phyloP scores from a whole-genome alignment of 2,888 invertebrate genomes.

The Octonoba sinensis region DNA sequence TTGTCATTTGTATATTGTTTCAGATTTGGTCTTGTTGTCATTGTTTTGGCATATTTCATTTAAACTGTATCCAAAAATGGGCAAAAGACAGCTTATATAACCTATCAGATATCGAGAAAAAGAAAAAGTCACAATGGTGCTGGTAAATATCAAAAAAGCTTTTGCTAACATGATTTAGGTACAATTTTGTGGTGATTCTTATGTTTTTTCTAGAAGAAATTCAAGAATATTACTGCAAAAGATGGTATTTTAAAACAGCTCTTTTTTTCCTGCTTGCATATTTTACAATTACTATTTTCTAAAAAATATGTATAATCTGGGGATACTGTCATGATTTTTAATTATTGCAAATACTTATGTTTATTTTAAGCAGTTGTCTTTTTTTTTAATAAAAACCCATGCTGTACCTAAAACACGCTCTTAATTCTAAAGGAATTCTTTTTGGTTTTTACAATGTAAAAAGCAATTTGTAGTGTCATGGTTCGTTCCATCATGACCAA shows the following conservation, averaged over 20 bases:
- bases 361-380: too few relatives aligned
- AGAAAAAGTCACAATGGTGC: conserved; percentile 71
- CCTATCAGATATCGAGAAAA: conserved; percentile 75
- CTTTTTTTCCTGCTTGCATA: background rate
- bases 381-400: too few relatives aligned
- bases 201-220: background rate
- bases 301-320: too few relatives aligned
- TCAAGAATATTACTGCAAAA: background rate
- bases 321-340: too few relatives aligned
- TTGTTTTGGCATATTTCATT: conserved; percentile 88
- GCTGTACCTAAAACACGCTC: too few relatives aligned
- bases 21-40: conserved; percentile 88
- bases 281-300: too few relatives aligned
- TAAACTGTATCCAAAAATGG: conserved; percentile 92
- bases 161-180: background rate
- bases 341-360: too few relatives aligned
- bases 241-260: background rate
- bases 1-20: conserved; percentile 41
- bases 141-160: conserved; percentile 70
- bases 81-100: conserved; percentile 86
- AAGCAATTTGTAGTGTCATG: too few relatives aligned
- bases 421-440: too few relatives aligned
- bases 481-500: too few relatives aligned
- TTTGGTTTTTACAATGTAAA: too few relatives aligned
- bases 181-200: background rate